phyloP scores from a whole-genome alignment of 2,797 vertebrate genomes.

The Sebastolobus altivelis region DNA sequence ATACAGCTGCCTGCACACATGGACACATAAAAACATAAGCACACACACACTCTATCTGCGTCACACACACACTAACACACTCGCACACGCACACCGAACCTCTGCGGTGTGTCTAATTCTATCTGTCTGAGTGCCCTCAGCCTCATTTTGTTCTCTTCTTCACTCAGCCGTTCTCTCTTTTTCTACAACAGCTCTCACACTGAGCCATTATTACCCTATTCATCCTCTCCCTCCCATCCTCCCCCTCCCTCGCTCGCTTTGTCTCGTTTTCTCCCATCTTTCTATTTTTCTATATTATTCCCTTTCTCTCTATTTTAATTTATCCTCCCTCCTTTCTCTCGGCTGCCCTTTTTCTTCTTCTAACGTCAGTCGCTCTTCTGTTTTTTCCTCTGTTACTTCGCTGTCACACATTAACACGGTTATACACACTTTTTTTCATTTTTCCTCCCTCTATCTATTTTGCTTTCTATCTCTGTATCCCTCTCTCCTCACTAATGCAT shows the following conservation, averaged over 20 bases:
- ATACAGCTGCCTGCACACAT: constrained; percentile 43
- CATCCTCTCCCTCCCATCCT: constrained; percentile 68
- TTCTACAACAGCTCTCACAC: constrained; percentile 80
- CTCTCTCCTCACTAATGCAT: constrained; percentile 48
- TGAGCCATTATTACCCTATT: constrained; percentile 84
- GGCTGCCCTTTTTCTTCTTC: constrained; percentile 30
- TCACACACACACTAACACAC: constrained; percentile 16
- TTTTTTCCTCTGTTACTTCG: constrained; percentile 28
- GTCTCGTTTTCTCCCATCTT: constrained; percentile 61
- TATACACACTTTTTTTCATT: constrained; percentile 10
- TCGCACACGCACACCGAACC: constrained; percentile 55
- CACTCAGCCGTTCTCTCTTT: constrained; percentile 80
- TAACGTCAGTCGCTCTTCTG: constrained; percentile 39
- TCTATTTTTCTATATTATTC: constrained; percentile 62
- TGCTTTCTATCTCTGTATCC: constrained; percentile 11
- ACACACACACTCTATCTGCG: constrained; percentile 10
- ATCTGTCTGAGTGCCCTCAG: constrained; percentile 84
- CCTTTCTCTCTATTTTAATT: constrained; percentile 47
- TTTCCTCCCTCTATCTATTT: constrained; percentile 11
- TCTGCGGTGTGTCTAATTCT: constrained; percentile 82
- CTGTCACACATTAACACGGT: constrained; percentile 40
- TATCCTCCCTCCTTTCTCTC: constrained; percentile 31
- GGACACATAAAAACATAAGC: constrained; percentile 49
- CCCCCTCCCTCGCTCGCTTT: constrained; percentile 37
- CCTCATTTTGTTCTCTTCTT: constrained; percentile 84